Percentiles rank a stretch among this genome's conserved stretches.
Conservation (phyloP, 1,140 invertebrate species). For the Musca vetustissima region DNA sequence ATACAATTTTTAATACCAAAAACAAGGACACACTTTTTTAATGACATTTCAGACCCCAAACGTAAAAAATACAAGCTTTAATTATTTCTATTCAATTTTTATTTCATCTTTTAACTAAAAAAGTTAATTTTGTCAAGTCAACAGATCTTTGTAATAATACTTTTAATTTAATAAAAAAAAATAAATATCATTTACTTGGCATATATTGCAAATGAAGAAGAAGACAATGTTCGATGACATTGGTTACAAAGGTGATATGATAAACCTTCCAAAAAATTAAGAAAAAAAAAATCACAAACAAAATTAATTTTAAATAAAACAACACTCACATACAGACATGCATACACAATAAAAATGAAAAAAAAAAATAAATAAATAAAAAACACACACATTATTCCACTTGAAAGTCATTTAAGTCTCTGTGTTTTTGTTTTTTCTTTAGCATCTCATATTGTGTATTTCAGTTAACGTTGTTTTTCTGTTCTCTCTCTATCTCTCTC, state of each 20-base stretch:
- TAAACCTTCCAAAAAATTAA: conserved; percentile 6
- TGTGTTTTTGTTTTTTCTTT: background rate
- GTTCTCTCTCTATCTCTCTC: background rate
- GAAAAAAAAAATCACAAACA: too few relatives aligned
- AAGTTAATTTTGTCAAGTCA: background rate
- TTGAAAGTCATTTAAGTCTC: conserved; percentile 4
- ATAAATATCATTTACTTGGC: background rate
- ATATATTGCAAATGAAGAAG: background rate
- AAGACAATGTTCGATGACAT: background rate
- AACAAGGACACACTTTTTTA: too few relatives aligned
- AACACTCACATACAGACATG: background rate
- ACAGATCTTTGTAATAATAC: background rate
- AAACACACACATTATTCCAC: background rate
- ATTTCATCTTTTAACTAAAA: background rate
- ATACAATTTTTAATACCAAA: background rate
- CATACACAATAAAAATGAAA: background rate
- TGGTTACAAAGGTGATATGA: conserved; percentile 8
- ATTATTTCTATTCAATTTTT: background rate
- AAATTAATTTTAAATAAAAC: too few relatives aligned
- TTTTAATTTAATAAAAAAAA: too few relatives aligned
- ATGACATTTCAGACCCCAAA: too few relatives aligned
- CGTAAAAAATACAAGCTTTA: conserved; percentile 7
- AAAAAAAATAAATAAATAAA: conserved; percentile 1
- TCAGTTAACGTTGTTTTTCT: background rate
- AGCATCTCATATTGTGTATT: too few relatives aligned